Evolutionary conservation across 2,888 invertebrate species (phyloP).

Genomic region (Polydrusus pterygomalis): DNA sequence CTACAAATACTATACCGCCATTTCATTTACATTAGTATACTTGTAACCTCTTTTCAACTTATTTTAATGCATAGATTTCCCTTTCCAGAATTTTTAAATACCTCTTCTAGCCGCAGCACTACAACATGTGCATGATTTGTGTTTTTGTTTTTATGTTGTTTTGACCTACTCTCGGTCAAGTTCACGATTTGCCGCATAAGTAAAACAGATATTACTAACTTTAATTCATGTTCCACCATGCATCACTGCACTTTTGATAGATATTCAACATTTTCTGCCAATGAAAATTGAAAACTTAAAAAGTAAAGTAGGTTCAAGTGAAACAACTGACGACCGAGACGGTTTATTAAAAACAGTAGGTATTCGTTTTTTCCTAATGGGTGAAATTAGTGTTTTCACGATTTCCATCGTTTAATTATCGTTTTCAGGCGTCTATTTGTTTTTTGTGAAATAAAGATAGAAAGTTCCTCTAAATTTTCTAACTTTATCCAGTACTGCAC

Average conservation of each 20-base stretch:
- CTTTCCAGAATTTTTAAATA: slow-evolving; percentile 15
- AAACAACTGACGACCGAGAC: slow-evolving; percentile 3
- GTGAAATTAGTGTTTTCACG: too few species aligned
- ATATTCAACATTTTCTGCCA: slow-evolving; percentile 1
- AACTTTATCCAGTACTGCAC: too few species aligned
- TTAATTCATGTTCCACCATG: slow-evolving; percentile 30
- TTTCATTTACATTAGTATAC: too few species aligned
- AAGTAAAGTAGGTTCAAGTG: slow-evolving; percentile 41
- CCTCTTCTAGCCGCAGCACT: not conserved
- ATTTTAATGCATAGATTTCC: not conserved
- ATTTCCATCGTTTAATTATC: too few species aligned
- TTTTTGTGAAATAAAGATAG: too few species aligned
- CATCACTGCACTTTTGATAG: slow-evolving; percentile 23
- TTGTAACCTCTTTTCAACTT: too few species aligned
- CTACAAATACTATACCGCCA: too few species aligned
- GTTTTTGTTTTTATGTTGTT: not conserved
- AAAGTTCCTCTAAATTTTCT: too few species aligned
- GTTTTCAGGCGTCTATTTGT: too few species aligned
- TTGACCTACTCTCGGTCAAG: slow-evolving; percentile 8
- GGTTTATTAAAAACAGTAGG: not conserved
- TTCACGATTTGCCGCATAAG: slow-evolving; percentile 8
- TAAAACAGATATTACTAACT: slow-evolving; percentile 20
- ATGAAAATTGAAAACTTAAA: slow-evolving; percentile 22
- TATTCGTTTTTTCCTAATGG: too few species aligned
- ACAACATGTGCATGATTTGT: slow-evolving; percentile 20